Evolutionary conservation across 2,888 invertebrate species (phyloP).

Genomic region (Galerucella pusilla): DNA sequence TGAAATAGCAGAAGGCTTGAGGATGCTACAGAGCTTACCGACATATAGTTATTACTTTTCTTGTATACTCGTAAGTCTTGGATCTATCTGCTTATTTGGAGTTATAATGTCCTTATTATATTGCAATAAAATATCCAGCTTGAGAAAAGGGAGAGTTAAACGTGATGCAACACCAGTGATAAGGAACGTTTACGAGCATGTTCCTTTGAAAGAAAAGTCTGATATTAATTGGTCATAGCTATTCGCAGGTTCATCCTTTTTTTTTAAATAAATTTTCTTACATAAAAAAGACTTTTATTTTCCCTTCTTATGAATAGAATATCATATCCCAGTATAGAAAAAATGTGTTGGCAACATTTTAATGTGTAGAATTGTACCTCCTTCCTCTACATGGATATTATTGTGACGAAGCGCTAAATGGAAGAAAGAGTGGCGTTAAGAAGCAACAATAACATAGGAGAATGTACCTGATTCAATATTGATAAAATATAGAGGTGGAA

Average conservation of each 20-base stretch:
- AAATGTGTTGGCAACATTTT: no score
- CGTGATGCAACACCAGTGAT: constrained; percentile 36
- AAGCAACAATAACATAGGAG: no score
- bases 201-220: constrained; percentile 2
- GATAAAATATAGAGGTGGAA: no score
- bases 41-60: constrained; percentile 50
- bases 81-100: constrained; percentile 48
- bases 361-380: no score
- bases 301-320: neutral
- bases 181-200: constrained; percentile 7
- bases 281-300: neutral
- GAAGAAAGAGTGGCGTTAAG: no score
- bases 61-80: constrained; percentile 48
- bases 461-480: no score
- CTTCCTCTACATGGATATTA: no score
- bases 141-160: neutral
- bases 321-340: no score
- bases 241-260: neutral
- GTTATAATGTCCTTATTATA: constrained; percentile 48
- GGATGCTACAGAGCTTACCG: constrained; percentile 67
- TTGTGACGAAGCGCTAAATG: no score
- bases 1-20: constrained; percentile 69
- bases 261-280: constrained; percentile 6
- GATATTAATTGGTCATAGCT: constrained; percentile 11
- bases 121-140: constrained; percentile 39